Base-by-base conservation (phyloP, 2,888 invertebrate genomes). In the Trimorus sp. region DNA sequence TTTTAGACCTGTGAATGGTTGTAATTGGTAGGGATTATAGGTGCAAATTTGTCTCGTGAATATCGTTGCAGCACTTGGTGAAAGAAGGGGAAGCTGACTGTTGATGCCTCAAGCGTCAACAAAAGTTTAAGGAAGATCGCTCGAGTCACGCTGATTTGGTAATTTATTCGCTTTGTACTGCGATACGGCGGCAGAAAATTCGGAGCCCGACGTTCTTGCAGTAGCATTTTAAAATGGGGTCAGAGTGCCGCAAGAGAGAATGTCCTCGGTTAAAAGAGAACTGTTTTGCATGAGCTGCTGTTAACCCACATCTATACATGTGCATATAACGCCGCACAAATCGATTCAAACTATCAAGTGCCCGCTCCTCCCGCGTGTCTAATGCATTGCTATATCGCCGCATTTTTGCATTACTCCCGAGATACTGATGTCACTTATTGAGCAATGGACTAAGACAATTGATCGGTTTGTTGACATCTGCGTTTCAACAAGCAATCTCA, bases 241-340 rank as follows among this genome's bases (percentile, higher is more conserved):
- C 86, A 86, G 84, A 82, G 76, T 78, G 82, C 84, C 82, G 79
- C 85, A 84, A 76, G 74, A 86, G 84, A 76, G 69, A 73, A 84
- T 85, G 84, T 83, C 87, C 86, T 84, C 84, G 74, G 76, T 87
- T 85, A 85, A 83, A 86, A 86, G 82, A 85, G 85, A 86, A 86
- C 87, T 88, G 86, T 87, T 88, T 87, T 87, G 83, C 87, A 87
- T 86, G 86, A 88, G 85, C 85, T 83, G 85, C 87, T 88, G 87
- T 89, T 89, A 88, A 89, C 89, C 89, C 88, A 88, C 88, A 89
- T 89, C 85, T 84, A 83, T 84, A 79, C 71, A 76, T 75, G 81
- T 74, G 83, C 73, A 83, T 66, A 78, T 48, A 42, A 12, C 16
- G 79, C 68, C 76, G 77, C 82, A 82, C 74, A 70, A 83, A 83